Base-by-base conservation (phyloP, 2,113 vertebrate genomes). In the Chlamydotis undulata region DNA sequence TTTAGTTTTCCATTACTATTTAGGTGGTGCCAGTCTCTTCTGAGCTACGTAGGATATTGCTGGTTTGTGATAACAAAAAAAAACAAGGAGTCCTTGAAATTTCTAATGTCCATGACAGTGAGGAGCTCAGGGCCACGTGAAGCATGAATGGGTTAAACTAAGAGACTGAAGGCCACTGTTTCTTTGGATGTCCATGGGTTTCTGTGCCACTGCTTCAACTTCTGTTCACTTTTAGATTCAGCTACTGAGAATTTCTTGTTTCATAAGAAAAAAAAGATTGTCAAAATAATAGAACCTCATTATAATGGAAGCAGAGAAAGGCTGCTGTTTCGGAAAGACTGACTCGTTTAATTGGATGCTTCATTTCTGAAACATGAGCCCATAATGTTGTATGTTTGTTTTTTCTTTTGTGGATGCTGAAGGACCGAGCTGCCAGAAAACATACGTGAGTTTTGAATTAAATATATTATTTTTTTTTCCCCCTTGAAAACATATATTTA, bases 401-500 rank as follows among this genome's bases (percentile, higher is more conserved):
- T 82, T 52, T 70, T 41, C 9, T 43, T 83, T 49, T 19, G 19
- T 31, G 45, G 84, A 41, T 56, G 35, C 59, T 52, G 60, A 81
- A 86, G 52, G 49, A 19, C 41, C 57, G 71, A 71, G 57, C 53
- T 83, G 69, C 31, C 76, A 81, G 81, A 81, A 89, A 74, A 50
- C 0, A 0, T 52, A 53, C 0, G 0, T 49, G 65, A 82, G 65
- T 55, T 88, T 60, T 45, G 56, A 79, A 26, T 75, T 68, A 63
- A 84, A 79, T 23, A 4, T 21, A 29, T 16, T 13, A 53, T 81
- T 84, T 49, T 14, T 10, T 45, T 73, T 31, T 11, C 11, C 26
- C 4, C 25, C 12, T 31, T 6, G 7, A 37, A 92, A 90, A 25
- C 19, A 47, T 28, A 3, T 7, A 39, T 22, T 49, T 68, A 24